A percentile compares a stretch with the other conserved stretches of the same genome.
These are phyloP conservation scores for Porites lutea DNA, from an alignment of 64 coral and sea anemone genomes.

Conservation along the genomic window DNA sequence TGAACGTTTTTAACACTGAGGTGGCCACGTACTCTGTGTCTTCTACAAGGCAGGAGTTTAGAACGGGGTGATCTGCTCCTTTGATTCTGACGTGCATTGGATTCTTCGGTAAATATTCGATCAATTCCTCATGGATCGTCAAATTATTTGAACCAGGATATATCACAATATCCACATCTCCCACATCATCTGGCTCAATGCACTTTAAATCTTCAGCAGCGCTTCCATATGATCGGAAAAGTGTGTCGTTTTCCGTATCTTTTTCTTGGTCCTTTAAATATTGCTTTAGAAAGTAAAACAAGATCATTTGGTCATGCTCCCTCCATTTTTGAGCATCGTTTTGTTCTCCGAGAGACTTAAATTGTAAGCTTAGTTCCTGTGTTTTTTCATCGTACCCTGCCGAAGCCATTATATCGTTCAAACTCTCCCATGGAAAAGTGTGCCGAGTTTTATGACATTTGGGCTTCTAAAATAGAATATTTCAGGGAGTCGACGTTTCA, in stretches of 20 bases:
- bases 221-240: constrained; percentile 18
- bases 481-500: too few relatives aligned
- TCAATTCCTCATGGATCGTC: constrained; percentile 24
- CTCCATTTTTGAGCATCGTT: neutral
- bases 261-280: neutral
- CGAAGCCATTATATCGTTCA: too few relatives aligned
- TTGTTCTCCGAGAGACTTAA: neutral
- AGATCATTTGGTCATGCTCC: neutral
- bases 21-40: constrained; percentile 62
- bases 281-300: neutral
- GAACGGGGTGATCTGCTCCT: constrained; percentile 62
- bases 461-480: too few relatives aligned
- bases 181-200: neutral
- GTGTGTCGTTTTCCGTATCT: neutral
- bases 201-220: constrained; percentile 31
- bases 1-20: constrained; percentile 64
- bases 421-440: too few relatives aligned
- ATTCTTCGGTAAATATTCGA: constrained; percentile 35
- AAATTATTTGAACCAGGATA: neutral
- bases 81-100: constrained; percentile 61
- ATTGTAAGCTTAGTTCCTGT: neutral
- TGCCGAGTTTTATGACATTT: too few relatives aligned
- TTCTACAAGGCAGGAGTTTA: constrained; percentile 73
- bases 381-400: neutral
- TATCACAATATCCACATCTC: constrained; percentile 56